phyloP scores from a whole-genome alignment of 1,140 invertebrate genomes.

The Belonocnema kinseyi region DNA sequence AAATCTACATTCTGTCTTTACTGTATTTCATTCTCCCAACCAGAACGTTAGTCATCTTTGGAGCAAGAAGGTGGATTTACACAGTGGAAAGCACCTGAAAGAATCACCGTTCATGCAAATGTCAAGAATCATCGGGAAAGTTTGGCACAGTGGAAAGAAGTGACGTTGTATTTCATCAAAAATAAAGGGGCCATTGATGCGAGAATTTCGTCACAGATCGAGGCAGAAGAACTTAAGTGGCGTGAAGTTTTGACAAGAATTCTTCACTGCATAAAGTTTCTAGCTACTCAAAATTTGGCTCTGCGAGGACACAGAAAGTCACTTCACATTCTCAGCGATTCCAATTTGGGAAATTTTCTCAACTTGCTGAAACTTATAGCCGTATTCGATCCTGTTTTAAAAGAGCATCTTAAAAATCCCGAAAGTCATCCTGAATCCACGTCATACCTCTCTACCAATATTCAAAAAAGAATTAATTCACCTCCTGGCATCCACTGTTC shows the following conservation, averaged over 20 bases:
- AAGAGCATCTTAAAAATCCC: slow-evolving; percentile 1
- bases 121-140: slow-evolving; percentile 32
- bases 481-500: slow-evolving; percentile 36
- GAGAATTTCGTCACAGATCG: slow-evolving; percentile 2
- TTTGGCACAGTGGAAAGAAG: slow-evolving; percentile 36
- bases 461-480: slow-evolving; percentile 41
- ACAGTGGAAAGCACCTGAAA: slow-evolving; percentile 35
- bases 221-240: slow-evolving; percentile 35
- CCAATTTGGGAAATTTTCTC: slow-evolving; percentile 14
- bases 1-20: too few species aligned
- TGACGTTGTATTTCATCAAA: not conserved
- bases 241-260: slow-evolving; percentile 32
- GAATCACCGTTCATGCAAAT: slow-evolving; percentile 23
- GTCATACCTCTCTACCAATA: slow-evolving; percentile 26
- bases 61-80: slow-evolving; percentile 35
- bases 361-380: slow-evolving; percentile 18
- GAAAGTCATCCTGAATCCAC: slow-evolving; percentile 34
- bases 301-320: slow-evolving; percentile 33
- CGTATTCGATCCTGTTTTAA: slow-evolving; percentile 14
- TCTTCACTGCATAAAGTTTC: slow-evolving; percentile 37
- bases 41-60: slow-evolving; percentile 12
- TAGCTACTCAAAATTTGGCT: slow-evolving; percentile 33
- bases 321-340: not conserved
- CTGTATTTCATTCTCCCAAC: too few species aligned
- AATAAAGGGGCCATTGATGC: slow-evolving; percentile 20